Evolutionary conservation across 2,888 invertebrate species (phyloP).

Genomic region (Hyppa rectilinea): DNA sequence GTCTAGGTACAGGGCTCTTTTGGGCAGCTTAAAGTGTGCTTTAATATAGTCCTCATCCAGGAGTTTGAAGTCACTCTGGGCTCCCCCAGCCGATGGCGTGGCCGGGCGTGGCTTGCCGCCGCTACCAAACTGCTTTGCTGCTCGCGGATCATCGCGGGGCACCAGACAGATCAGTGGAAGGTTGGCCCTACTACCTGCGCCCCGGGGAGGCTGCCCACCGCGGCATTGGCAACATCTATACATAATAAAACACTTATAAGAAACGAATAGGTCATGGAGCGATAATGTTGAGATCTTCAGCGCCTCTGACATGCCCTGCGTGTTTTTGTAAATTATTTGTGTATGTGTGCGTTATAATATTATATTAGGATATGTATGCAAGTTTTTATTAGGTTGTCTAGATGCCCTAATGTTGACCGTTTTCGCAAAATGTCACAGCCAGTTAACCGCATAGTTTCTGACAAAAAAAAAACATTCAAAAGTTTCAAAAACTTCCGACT

Average conservation of each 20-base stretch:
- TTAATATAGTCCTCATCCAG: slow-evolving; percentile 83
- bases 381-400: no score
- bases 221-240: slow-evolving; percentile 80
- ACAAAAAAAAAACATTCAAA: no score
- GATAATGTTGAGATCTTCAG: not conserved
- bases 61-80: slow-evolving; percentile 73
- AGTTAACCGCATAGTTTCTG: no score
- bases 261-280: not conserved
- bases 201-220: slow-evolving; percentile 49
- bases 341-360: no score
- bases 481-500: no score
- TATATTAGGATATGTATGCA: no score
- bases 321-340: not conserved
- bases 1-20: slow-evolving; percentile 82
- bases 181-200: slow-evolving; percentile 64
- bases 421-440: no score
- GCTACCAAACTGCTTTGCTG: slow-evolving; percentile 38
- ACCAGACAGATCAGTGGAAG: slow-evolving; percentile 85
- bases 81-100: slow-evolving; percentile 56
- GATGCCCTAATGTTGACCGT: no score
- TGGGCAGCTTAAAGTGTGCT: slow-evolving; percentile 83
- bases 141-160: slow-evolving; percentile 74
- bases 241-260: not conserved
- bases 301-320: not conserved
- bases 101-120: slow-evolving; percentile 56